These are phyloP conservation scores for Anthrax anthrax DNA, from an alignment of 2,888 invertebrate genomes.

Conservation along the genomic window DNA sequence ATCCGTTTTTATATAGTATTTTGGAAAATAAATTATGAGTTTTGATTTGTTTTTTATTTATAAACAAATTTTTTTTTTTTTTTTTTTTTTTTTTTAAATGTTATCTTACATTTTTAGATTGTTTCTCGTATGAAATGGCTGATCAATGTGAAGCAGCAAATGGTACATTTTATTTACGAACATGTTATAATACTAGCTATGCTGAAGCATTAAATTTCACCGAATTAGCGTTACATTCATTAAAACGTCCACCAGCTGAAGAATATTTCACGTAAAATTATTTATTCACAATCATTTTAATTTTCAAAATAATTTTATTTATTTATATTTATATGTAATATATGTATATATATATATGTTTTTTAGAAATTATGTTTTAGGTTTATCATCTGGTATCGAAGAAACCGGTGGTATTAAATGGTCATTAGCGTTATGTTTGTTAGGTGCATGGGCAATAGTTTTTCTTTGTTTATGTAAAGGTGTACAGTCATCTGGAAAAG, in stretches of 20 bases:
- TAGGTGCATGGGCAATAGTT: slow-evolving; percentile 65
- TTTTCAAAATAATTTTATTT: background rate
- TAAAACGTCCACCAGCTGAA: slow-evolving; percentile 52
- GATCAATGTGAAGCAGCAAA: slow-evolving; percentile 44
- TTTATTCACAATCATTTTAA: slow-evolving; percentile 5
- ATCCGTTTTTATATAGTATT: too few relatives aligned
- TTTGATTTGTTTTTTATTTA: too few relatives aligned
- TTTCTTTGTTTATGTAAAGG: slow-evolving; percentile 66
- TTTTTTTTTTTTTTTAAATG: background rate
- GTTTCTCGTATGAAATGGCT: slow-evolving; percentile 52
- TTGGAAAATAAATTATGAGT: too few relatives aligned
- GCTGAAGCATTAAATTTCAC: slow-evolving; percentile 41
- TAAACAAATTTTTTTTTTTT: too few relatives aligned
- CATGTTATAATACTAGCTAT: slow-evolving; percentile 45
- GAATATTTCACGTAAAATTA: slow-evolving; percentile 53
- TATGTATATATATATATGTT: slow-evolving; percentile 4
- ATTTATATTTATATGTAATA: background rate
- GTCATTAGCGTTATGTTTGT: slow-evolving; percentile 57
- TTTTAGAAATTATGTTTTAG: slow-evolving; percentile 37
- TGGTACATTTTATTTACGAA: slow-evolving; percentile 48
- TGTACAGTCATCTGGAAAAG: slow-evolving; percentile 67
- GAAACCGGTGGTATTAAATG: slow-evolving; percentile 51
- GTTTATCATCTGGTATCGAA: slow-evolving; percentile 56
- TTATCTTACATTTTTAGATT: slow-evolving; percentile 37
- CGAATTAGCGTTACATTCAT: slow-evolving; percentile 39